These are phyloP conservation scores for Bombus picipes DNA, from an alignment of 1,140 invertebrate species.

Conservation along the genomic window DNA sequence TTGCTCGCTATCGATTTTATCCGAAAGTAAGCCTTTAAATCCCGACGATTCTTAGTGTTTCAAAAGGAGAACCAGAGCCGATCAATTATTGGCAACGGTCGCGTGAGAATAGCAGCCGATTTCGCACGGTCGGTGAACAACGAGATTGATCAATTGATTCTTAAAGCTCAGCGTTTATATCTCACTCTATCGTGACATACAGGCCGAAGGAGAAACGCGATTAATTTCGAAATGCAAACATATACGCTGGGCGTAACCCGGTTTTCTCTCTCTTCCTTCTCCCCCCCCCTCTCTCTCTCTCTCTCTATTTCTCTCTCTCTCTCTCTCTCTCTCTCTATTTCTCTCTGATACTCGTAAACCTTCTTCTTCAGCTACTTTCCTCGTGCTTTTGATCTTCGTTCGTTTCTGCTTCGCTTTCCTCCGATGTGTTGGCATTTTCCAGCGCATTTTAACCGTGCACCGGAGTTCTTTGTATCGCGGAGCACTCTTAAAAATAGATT, in stretches of 20 bases:
- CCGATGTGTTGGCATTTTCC: conserved; percentile 9
- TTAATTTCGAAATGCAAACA: conserved; percentile 17
- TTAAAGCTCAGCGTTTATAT: not conserved
- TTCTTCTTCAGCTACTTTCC: not conserved
- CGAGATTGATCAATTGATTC: conserved; percentile 18
- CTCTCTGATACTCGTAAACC: not conserved
- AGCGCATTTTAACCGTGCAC: not conserved
- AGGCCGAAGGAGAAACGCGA: not conserved
- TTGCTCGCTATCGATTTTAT: conserved; percentile 39
- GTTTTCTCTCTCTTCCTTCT: not conserved
- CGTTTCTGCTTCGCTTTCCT: not conserved
- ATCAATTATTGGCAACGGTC: not conserved
- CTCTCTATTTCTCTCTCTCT: not conserved
- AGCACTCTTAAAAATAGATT: conserved; percentile 61
- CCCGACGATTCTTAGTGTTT: not conserved
- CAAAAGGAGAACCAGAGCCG: not conserved
- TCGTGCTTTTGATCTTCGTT: not conserved
- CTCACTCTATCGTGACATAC: not conserved
- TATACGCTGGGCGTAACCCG: conserved; percentile 22
- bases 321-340: too few relatives aligned
- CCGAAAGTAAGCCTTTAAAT: conserved; percentile 14
- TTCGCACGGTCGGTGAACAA: not conserved
- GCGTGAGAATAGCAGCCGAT: not conserved
- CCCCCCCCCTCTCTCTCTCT: rapidly evolving
- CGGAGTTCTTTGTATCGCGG: not conserved